These are phyloP conservation scores for Catharus ustulatus DNA, from an alignment of 2,797 vertebrate species.

Conservation along the genomic window DNA sequence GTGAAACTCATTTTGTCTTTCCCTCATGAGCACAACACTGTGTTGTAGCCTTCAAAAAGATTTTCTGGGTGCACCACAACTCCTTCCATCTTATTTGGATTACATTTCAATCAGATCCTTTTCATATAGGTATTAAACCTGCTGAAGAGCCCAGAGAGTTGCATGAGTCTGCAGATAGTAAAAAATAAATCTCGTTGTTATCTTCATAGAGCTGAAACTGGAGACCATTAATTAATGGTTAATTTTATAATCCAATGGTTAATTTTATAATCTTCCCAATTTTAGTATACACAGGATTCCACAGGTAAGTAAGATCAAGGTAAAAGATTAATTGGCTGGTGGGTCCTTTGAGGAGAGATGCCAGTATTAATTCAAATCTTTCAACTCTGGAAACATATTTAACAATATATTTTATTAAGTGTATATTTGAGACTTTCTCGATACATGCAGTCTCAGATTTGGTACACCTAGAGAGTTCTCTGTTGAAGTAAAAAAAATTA, in stretches of 20 bases:
- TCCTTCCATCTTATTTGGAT: not conserved
- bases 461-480: not conserved
- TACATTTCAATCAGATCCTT: not conserved
- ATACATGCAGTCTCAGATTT: not conserved
- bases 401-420: not conserved
- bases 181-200: slow-evolving; percentile 7
- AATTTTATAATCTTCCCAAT: slow-evolving; percentile 5
- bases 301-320: slow-evolving; percentile 16
- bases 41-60: not conserved
- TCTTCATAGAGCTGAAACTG: not conserved
- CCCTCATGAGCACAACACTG: not conserved
- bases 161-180: not conserved
- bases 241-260: slow-evolving; percentile 4
- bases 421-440: not conserved
- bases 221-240: not conserved
- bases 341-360: not conserved
- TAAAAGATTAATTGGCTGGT: slow-evolving; percentile 6
- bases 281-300: not conserved
- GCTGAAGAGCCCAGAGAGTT: not conserved
- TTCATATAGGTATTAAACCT: not conserved
- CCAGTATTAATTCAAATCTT: not conserved
- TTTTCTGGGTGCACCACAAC: not conserved
- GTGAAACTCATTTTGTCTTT: not conserved
- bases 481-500: not conserved
- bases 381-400: not conserved